Base-by-base conservation (phyloP, 2,888 invertebrate genomes). In the Xestoiulus laeticollis region DNA sequence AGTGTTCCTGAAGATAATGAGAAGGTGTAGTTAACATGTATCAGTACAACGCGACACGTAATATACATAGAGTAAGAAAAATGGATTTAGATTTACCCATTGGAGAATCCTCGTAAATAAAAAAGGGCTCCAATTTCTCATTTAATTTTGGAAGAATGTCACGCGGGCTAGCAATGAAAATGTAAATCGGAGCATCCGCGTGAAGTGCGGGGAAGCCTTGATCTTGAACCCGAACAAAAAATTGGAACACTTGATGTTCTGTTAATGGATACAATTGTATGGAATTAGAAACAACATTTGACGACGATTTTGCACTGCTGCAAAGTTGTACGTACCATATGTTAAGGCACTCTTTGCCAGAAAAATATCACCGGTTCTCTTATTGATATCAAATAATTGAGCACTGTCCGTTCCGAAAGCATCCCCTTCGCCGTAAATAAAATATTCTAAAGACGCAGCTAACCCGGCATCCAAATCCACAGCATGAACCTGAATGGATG, bases 181-280 rank as follows among this genome's bases (percentile, higher is more conserved):
- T 94, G 89, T 95, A 94, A 43, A 98, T 95, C 8, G 97, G 96
- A 87, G 97, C 96, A 91, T 97, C 96, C 68, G 95, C 94, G 92
- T 96, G 95, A 89, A 92, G 91, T 0, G 92, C 91, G 83, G 96
- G 94, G 88, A 94, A 94, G 19, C 97, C 97, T 90, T 94, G 94
- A 93, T 98, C 98, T 87, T 94, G 94, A 22, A 97, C 98, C 89
- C 96, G 94, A 87, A 98, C 95, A 93, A 98, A 97, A 92, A 98
- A 96, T 93, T 96, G 96, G 92, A 97, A 95, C 87, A 95, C 93
- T 92, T 96, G 95, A 88, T 95, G 95, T 91, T 95, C 96, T 95
- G 91, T 22, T n/a, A 33, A 87, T 22, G 38, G 53, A 48, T n/a
- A 33, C 22, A 53, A 86, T 14, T 14, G 48, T 4, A 48, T 4